Evolutionary conservation across 2,797 vertebrate species (phyloP).

Genomic region (Coilia nasus): DNA sequence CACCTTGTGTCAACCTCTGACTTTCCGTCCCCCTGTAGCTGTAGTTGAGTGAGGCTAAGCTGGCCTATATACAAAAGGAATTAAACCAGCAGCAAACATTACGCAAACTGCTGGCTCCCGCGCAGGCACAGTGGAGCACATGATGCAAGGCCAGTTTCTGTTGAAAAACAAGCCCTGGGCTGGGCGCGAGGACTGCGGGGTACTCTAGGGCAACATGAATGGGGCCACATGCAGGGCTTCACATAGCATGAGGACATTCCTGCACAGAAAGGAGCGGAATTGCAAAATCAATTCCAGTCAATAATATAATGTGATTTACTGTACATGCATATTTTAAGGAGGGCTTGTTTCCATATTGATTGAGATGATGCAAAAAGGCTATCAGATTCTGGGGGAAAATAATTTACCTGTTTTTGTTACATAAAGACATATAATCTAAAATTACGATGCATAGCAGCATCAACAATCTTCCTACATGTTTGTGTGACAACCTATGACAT

Average conservation of each 20-base stretch:
- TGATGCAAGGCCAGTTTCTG: conserved; percentile 66
- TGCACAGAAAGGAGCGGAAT: conserved; percentile 36
- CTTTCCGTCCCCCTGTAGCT: conserved; percentile 56
- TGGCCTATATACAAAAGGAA: conserved; percentile 60
- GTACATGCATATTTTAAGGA: not conserved
- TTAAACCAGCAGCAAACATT: conserved; percentile 70
- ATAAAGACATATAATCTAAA: not conserved
- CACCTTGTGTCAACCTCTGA: conserved; percentile 49
- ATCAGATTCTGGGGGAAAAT: not conserved
- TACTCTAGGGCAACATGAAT: conserved; percentile 61
- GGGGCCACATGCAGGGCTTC: conserved; percentile 55
- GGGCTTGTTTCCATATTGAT: not conserved
- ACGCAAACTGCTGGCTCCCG: conserved; percentile 63
- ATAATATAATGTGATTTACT: conserved; percentile 2
- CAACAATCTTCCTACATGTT: not conserved
- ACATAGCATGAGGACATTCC: conserved; percentile 35
- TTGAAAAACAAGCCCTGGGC: conserved; percentile 70
- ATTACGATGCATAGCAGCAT: not conserved
- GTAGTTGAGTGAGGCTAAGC: conserved; percentile 15
- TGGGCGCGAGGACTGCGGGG: conserved; percentile 37
- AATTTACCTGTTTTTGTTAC: not conserved
- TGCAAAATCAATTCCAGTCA: conserved; percentile 38
- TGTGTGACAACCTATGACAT: not conserved
- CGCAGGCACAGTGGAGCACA: conserved; percentile 60
- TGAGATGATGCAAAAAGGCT: not conserved